Conservation (phyloP, 1,140 invertebrate genomes). For the Augochlora pura region DNA sequence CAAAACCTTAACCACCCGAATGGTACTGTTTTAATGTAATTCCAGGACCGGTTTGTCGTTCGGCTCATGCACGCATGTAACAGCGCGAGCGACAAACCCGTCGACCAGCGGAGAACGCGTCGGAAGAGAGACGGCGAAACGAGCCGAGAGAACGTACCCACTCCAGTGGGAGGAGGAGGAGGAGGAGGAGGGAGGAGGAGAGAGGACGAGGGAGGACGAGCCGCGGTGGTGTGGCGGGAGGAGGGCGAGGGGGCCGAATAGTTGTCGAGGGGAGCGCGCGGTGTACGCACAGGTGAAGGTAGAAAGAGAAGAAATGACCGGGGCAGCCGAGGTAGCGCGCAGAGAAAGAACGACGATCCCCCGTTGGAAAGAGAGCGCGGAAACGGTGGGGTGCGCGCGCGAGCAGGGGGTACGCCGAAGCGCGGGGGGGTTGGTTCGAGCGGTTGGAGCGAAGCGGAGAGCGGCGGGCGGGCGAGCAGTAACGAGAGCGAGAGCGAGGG, state of each 20-base stretch:
- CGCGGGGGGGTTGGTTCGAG: too few species aligned
- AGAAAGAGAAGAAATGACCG: constrained; percentile 29
- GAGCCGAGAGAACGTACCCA: constrained; percentile 7
- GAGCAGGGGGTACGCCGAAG: too few species aligned
- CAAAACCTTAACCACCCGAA: constrained; percentile 65
- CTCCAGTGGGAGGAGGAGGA: too few species aligned
- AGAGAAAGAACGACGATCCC: constrained; percentile 3
- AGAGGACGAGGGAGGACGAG: background rate
- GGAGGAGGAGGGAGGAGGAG: too few species aligned
- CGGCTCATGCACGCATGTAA: constrained; percentile 58
- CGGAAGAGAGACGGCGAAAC: constrained; percentile 33
- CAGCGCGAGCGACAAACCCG: constrained; percentile 64
- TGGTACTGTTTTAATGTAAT: constrained; percentile 71
- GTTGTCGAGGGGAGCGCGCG: constrained; percentile 14
- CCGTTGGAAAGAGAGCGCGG: constrained; percentile 19
- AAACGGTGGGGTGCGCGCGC: background rate
- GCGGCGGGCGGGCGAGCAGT: background rate
- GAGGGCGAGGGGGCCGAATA: constrained; percentile 5
- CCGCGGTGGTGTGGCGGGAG: background rate
- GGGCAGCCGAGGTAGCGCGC: background rate
- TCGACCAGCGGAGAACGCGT: constrained; percentile 45
- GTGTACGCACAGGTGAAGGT: constrained; percentile 37
- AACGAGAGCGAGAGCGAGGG: constrained; percentile 18
- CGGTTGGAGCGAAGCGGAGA: background rate
- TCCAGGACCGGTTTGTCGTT: constrained; percentile 71